Conservation (phyloP, 2,797 vertebrate species). For the Prunella strophiata region DNA sequence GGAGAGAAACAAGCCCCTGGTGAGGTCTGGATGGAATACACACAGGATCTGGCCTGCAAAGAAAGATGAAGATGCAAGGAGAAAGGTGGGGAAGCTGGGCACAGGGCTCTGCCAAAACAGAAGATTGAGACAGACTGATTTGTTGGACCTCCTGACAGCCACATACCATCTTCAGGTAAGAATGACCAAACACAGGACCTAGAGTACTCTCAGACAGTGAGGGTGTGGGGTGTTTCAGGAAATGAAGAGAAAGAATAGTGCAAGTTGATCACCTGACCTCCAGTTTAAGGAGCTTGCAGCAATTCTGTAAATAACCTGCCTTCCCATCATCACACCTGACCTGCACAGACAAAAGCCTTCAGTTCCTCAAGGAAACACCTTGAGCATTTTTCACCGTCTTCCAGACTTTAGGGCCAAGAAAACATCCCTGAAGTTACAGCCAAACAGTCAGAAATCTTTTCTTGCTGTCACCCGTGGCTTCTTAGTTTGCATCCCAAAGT, state of each 20-base stretch:
- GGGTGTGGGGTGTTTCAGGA: not conserved
- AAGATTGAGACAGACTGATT: not conserved
- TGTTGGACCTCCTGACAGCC: not conserved
- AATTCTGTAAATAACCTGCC: not conserved
- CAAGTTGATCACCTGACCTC: not conserved
- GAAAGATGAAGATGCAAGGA: not conserved
- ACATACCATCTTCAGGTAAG: not conserved
- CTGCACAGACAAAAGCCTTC: not conserved
- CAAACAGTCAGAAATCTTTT: not conserved
- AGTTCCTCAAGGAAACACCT: not conserved
- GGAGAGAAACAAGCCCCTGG: not conserved
- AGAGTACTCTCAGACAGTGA: not conserved
- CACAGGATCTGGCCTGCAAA: not conserved
- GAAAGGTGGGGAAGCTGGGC: not conserved
- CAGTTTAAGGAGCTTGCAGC: not conserved
- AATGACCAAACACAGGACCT: not conserved
- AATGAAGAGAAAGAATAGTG: not conserved
- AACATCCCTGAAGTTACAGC: not conserved
- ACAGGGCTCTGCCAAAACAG: not conserved
- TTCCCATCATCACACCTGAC: not conserved
- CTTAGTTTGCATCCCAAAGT: not conserved
- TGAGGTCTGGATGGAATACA: not conserved
- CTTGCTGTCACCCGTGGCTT: not conserved
- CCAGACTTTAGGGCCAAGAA: not conserved
- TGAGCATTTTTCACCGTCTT: not conserved